Conservation (phyloP, 2,113 vertebrate species). For the Rhadina sibilatrix region DNA sequence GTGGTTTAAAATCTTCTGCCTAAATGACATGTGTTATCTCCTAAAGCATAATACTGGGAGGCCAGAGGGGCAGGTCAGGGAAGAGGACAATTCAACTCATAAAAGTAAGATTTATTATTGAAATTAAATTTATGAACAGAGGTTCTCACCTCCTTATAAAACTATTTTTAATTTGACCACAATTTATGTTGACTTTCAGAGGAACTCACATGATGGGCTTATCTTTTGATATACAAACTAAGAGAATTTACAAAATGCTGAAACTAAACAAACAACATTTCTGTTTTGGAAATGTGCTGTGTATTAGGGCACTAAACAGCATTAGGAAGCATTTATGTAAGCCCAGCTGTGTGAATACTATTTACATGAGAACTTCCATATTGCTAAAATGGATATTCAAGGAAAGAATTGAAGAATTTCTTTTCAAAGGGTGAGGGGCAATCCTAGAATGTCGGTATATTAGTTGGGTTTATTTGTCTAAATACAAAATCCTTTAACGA, state of each 20-base stretch:
- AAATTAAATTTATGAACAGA: neutral
- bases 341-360: neutral
- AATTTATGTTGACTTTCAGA: neutral
- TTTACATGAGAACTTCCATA: slow-evolving; percentile 23
- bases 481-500: neutral
- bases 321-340: neutral
- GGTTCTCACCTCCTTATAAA: neutral
- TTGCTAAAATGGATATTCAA: neutral
- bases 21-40: neutral
- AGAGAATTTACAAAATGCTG: neutral
- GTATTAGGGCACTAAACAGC: neutral
- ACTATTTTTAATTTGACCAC: neutral
- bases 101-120: neutral
- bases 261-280: neutral
- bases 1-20: neutral
- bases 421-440: neutral
- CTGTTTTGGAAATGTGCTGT: neutral
- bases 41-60: neutral
- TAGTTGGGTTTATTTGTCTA: neutral
- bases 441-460: neutral
- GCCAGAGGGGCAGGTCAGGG: neutral
- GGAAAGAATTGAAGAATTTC: neutral
- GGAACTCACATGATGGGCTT: neutral
- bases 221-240: neutral
- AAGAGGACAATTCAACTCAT: neutral